Evolutionary conservation across 2,113 vertebrate species (phyloP), one percentile per base, ranked within the genome.

Genomic region (Cacatua alba): DNA sequence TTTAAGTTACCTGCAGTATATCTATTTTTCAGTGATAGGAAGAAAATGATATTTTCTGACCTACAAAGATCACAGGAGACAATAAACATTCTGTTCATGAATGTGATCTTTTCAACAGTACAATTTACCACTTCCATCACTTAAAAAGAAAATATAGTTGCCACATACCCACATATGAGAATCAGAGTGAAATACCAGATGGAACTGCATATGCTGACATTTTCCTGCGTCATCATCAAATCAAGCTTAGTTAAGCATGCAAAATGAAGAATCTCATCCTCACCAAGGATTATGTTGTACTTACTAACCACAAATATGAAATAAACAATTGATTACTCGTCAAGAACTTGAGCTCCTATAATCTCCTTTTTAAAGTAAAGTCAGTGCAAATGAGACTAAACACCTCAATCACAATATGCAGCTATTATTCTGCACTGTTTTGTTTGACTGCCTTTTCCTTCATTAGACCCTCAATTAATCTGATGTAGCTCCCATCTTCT

Each of bases 151-250:
- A 92, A 82, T 92, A 86, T 88, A 95, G 92, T 81, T 88, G 20
- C 80, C 60, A 69, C n/a, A 84, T 85, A 75, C 82, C 85, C 63
- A 95, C 64, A 16, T 71, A 68, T 1, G 51, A 92, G 89, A 88
- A 90, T 70, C 25, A n/a, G 75, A 95, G 68, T 63, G 79, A 88
- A 92, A 86, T 57, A 81, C 69, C 95, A 97, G 94, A 96, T 95
- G 90, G 90, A 88, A 41, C 41, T 52, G 84, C 95, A 93, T 93
- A 95, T 95, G 94, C 74, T 90, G 91, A 86, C 69, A 90, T 96
- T 96, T 96, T 79, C 72, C 83, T 87, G 77, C 10, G 0, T 92
- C 80, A 78, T 80, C 76, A 83, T 92, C 72, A 83, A 81, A 83
- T 86, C 55, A 86, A 44, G 83, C 77, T 68, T 71, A 69, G 57